Base-by-base conservation (phyloP, 2,888 invertebrate species). In the Apamea sordens region DNA sequence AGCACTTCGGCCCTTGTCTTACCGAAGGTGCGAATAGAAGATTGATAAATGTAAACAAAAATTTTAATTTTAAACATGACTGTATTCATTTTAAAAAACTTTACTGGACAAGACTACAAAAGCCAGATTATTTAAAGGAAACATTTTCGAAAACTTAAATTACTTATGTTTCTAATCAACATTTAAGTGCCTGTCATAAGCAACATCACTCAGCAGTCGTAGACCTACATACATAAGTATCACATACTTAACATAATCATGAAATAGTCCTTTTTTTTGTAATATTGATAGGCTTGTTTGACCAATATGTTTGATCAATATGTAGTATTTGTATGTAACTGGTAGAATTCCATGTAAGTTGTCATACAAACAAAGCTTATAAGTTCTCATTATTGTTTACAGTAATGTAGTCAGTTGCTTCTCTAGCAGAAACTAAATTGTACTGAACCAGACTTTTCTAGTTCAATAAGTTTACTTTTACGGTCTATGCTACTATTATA, bases 401-500 rank as follows among this genome's bases (percentile, higher is more conserved):
- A 53, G 10, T 10, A 53, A 53, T 44, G 32, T 71, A 67, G 13
- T 36, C 41, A 61, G 24, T 36, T 28, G 53, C 32, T 36, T 36
- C 59, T 59, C 18, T 4, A 44, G 32, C 28, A 53, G 15, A 61
- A 70, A 47, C 4, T 0, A 74, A 50, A 13, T 73, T 72, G 76
- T 0, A 28, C 13, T 18, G 50, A 76, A 90, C 90, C 85, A 77
- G 94, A 94, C 44, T 93, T 93, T 89, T 97, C 97, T 91, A 94
- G 94, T 64, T 96, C 91, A 79, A 97, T 91, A 71, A 97, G 90
- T 97, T 97, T 97, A 77, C 95, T 94, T 85, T 97, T 97, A 86
- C 97, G 96, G 47, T 97, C 96, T 28, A 96, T 90, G 5, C 97
- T 96, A 86, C 97, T 94, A 63, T 96, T 97, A 88, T 97, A 97